phyloP scores from a whole-genome alignment of 2,797 vertebrate species.

The Periophthalmus magnuspinnatus region DNA sequence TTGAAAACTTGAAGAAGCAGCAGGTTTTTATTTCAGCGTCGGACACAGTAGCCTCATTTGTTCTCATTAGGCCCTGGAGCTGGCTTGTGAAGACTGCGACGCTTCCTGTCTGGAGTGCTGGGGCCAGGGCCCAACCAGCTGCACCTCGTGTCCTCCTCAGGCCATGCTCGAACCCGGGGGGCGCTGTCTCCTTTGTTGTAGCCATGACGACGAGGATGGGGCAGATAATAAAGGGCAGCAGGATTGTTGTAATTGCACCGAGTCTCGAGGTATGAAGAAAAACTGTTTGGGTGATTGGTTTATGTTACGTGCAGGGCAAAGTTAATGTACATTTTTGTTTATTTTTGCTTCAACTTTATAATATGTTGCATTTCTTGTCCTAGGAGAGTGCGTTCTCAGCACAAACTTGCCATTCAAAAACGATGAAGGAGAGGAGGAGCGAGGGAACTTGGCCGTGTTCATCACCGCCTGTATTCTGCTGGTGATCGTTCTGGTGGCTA shows the following conservation, averaged over 20 bases:
- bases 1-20: no score
- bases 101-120: constrained; percentile 84
- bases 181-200: constrained; percentile 88
- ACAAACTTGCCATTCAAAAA: constrained; percentile 67
- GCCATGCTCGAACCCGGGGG: constrained; percentile 77
- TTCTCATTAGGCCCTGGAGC: constrained; percentile 66
- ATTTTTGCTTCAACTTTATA: not conserved
- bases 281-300: not conserved
- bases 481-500: constrained; percentile 73
- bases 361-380: constrained; percentile 8
- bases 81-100: constrained; percentile 83
- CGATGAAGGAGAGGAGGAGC: constrained; percentile 40
- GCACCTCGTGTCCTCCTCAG: constrained; percentile 81
- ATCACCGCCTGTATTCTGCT: constrained; percentile 80
- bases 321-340: no score
- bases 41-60: not conserved
- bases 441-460: constrained; percentile 79
- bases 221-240: constrained; percentile 24
- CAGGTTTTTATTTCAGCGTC: not conserved
- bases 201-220: constrained; percentile 28
- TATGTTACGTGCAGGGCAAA: not conserved
- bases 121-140: constrained; percentile 84
- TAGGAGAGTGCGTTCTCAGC: constrained; percentile 86
- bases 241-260: constrained; percentile 90
- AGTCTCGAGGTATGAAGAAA: constrained; percentile 76